phyloP scores from a whole-genome alignment of 53 echinoderm and acorn worm species.

The Astropecten irregularis region DNA sequence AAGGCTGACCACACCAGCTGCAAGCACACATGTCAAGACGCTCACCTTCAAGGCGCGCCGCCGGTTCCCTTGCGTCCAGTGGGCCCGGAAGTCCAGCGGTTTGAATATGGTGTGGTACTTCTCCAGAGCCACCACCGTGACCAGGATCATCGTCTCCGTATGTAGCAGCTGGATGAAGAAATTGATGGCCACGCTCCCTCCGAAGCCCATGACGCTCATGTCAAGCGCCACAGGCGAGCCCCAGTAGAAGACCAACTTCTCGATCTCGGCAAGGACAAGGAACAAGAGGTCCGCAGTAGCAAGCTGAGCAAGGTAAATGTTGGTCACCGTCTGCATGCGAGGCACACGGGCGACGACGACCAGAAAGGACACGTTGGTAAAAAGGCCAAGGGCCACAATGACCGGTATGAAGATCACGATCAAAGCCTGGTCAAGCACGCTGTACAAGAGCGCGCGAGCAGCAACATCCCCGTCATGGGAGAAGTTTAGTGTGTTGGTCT shows the following conservation, averaged over 20 bases:
- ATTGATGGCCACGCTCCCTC: conserved; percentile 25
- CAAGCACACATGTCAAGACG: neutral
- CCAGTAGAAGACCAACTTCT: neutral
- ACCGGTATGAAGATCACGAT: conserved; percentile 5
- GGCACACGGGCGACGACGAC: conserved; percentile 39
- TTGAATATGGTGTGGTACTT: conserved; percentile 36
- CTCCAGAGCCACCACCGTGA: conserved; percentile 42
- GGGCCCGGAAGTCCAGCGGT: conserved; percentile 1
- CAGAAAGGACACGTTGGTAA: conserved; percentile 22
- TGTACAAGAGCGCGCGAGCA: neutral
- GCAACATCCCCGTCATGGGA: neutral
- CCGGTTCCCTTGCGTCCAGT: conserved; percentile 16
- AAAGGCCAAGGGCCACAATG: conserved; percentile 10
- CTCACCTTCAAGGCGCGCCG: conserved; percentile 13
- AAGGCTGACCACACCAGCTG: neutral
- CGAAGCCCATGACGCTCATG: conserved; percentile 18
- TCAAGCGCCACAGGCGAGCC: conserved; percentile 22
- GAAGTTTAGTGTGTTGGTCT: conserved; percentile 17
- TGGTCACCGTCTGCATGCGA: conserved; percentile 47
- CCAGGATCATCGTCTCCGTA: conserved; percentile 35
- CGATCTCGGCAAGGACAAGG: neutral
- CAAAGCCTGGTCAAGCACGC: neutral
- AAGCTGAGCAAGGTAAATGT: conserved; percentile 31
- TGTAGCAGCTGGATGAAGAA: neutral
- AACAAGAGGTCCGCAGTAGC: conserved; percentile 13